Base-by-base conservation (phyloP, 1,140 invertebrate species). In the Sarcophaga peregrina region DNA sequence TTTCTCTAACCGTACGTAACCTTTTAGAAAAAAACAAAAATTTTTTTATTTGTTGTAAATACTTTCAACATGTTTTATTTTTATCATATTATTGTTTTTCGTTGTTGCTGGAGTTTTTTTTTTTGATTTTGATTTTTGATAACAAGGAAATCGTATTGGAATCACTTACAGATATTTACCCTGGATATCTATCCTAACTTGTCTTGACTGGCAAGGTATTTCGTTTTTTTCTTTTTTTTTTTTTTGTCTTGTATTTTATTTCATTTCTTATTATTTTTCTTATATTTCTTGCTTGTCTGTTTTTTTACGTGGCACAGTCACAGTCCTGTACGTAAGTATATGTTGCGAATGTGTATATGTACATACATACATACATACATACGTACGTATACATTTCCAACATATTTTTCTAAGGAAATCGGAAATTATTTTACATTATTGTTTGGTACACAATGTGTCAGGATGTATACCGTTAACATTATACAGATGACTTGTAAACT, bases 81-180 rank as follows among this genome's bases (percentile, higher is more conserved):
- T 75, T 8, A 15, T 7, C 6, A 68, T 17, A 20, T 20, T 25
- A 4, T 25, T 25, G 10, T 9, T 20, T 68, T n/a, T 68, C 17
- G 7, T 68, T 20, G 17, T 25, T 68, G n/a, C 20, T 20, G n/a
- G 3, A 5, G 9, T 81, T 9, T 80, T 81, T 9, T 81, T 45
- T n/a, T 74, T 52, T 74, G 10, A 45, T 62, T 58, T 82, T 68
- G 5, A 47, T 73, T 68, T 20, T 74, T 74, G 47, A 46, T 54
- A 25, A 78, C 87, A 86, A 84, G 88, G 86, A 88, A 89, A 89
- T 89, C 88, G 88, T 88, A 86, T 87, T 86, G 85, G 86, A 88
- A 89, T 89, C 88, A 89, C 88, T 89, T 89, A 88, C 88, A 88
- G 88, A 89, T 89, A 88, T 88, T 87, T 89, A 85, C 48, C 17